Percentiles rank a stretch among this genome's conserved stretches.
phyloP scores from a whole-genome alignment of 2,113 vertebrate genomes.

The Macquaria australasica region DNA sequence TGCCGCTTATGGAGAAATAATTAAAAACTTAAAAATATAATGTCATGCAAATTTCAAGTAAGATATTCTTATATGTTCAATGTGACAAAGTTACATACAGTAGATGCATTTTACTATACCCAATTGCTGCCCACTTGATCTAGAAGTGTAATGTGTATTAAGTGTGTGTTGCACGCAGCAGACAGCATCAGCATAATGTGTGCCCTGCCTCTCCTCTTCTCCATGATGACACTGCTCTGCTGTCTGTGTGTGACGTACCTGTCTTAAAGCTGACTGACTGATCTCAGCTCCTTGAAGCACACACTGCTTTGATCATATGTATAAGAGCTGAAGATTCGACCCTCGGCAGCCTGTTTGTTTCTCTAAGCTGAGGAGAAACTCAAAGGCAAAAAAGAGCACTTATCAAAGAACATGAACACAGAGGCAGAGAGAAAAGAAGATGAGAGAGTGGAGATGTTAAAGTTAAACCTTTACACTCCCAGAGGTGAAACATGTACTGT shows the following conservation, averaged over 20 bases:
- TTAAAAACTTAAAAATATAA: neutral
- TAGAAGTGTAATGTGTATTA: neutral
- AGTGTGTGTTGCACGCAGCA: neutral
- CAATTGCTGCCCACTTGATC: neutral
- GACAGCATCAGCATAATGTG: slow-evolving; percentile 10
- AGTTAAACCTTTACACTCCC: slow-evolving; percentile 38
- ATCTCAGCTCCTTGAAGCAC: slow-evolving; percentile 30
- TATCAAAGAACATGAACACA: slow-evolving; percentile 37
- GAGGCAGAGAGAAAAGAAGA: slow-evolving; percentile 14
- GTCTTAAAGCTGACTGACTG: slow-evolving; percentile 21
- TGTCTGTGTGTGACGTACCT: slow-evolving; percentile 29
- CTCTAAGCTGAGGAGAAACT: slow-evolving; percentile 42
- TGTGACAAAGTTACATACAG: neutral
- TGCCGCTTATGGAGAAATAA: too few relatives aligned
- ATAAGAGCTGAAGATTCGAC: slow-evolving; percentile 36
- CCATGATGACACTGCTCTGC: slow-evolving; percentile 17
- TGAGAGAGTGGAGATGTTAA: neutral
- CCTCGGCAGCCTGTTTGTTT: slow-evolving; percentile 43
- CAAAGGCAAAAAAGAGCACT: slow-evolving; percentile 4
- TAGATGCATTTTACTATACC: neutral
- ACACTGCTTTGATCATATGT: slow-evolving; percentile 52
- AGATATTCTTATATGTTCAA: neutral
- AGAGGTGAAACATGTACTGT: neutral
- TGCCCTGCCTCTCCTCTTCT: neutral
- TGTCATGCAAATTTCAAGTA: neutral